Base-by-base conservation (phyloP, 1,140 invertebrate species). In the Ceratitis capitata region DNA sequence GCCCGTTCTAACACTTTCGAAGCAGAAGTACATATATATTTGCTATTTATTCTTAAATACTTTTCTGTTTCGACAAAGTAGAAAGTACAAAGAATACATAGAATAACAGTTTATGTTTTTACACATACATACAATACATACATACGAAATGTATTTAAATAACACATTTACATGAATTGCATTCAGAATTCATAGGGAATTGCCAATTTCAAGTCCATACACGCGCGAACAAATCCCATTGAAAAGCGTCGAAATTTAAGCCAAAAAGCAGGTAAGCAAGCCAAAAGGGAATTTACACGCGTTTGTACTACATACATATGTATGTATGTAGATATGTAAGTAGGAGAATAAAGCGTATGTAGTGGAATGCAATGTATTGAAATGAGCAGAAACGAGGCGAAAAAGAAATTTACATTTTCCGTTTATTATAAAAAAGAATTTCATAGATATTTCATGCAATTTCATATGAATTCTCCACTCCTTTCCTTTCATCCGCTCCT, bases 391-490 rank as follows among this genome's bases (percentile, higher is more conserved):
- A 78, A 78, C 19, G 39, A 69, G 19, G 32, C 64, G 35, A 78
- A 78, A 78, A 78, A 47, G 39, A 42, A 78, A 78, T 78, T 78
- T 78, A 78, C 35, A 78, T 78, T 78, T 78, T 47, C 35, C 69
- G 69, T 23, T 78, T 78, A 78, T 78, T 78, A 78, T 78, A 78
- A 32, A 78, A n/a, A 78, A 78, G 69, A 78, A 78, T 78, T 78
- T 78, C 69, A 78, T 78, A 78, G 69, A 78, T 78, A 78, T 78
- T 78, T 78, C 69, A 78, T 78, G 69, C 69, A 78, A 78, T 78
- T 42, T 78, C 19, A 78, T 6, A 42, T 23, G 32, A 78, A 39
- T 32, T 35, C 51, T 14, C 12, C n/a, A 4, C 32, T 19, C 61
- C 0, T n/a, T 16, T 16, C 16, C 16, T n/a, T 16, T 16, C 16